phyloP scores from a whole-genome alignment of 2,797 vertebrate genomes.

The Knipowitschia caucasica region DNA sequence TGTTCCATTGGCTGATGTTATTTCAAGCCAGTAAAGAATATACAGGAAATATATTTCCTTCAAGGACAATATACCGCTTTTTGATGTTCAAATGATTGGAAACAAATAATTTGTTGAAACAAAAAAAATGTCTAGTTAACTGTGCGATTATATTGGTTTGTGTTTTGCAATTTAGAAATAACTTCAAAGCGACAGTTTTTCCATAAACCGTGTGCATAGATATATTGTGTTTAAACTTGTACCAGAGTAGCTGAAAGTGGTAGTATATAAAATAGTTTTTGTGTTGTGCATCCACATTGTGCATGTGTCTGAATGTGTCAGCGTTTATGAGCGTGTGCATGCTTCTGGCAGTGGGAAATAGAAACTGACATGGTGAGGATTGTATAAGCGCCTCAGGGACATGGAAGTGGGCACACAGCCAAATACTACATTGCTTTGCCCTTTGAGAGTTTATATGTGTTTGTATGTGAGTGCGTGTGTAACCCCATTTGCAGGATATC shows the following conservation, averaged over 20 bases:
- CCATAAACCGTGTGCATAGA: no score
- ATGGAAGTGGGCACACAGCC: conserved; percentile 43
- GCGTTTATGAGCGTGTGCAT: conserved; percentile 33
- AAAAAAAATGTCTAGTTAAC: no score
- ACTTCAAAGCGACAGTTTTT: no score
- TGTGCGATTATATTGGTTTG: no score
- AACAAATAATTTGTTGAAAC: no score
- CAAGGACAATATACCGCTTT: no score
- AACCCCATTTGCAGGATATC: conserved; percentile 50
- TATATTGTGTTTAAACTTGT: no score
- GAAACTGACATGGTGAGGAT: conserved; percentile 60
- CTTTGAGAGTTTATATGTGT: conserved; percentile 54
- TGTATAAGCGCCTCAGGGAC: conserved; percentile 52
- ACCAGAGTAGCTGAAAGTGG: neutral
- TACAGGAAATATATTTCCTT: no score
- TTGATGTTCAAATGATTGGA: no score
- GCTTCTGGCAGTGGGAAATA: conserved; percentile 52
- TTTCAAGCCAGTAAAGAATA: no score
- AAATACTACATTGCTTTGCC: conserved; percentile 46
- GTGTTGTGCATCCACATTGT: neutral
- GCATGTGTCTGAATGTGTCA: conserved; percentile 32
- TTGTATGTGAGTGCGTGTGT: conserved; percentile 51
- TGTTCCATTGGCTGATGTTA: no score
- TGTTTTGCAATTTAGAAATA: no score
- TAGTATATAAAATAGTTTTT: neutral